phyloP scores from a whole-genome alignment of 2,113 vertebrate genomes.

The Urocynchramus pylzowi region DNA sequence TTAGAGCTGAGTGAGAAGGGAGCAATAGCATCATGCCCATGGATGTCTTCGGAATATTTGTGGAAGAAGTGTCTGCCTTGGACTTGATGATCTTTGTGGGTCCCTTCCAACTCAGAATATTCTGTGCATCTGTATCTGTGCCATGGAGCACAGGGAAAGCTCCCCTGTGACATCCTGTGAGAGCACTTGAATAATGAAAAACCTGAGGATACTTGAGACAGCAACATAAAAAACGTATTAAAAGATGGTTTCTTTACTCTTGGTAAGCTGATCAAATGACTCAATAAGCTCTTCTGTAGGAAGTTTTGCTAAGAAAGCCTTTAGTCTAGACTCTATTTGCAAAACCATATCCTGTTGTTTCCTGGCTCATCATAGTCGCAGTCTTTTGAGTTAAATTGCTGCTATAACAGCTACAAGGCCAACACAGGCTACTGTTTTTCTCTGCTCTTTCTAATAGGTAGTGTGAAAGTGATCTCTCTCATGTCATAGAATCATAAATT shows the following conservation, averaged over 20 bases:
- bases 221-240: neutral
- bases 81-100: neutral
- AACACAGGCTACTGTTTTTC: neutral
- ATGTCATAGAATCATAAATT: neutral
- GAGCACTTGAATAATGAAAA: neutral
- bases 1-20: neutral
- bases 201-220: neutral
- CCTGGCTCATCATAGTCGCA: neutral
- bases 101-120: neutral
- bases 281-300: neutral
- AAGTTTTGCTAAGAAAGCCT: neutral
- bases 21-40: fast-evolving
- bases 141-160: neutral
- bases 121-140: neutral
- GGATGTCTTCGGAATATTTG: neutral
- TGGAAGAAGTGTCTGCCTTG: neutral
- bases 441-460: neutral
- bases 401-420: neutral
- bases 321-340: neutral
- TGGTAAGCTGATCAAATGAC: neutral
- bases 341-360: neutral
- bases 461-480: neutral
- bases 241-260: neutral
- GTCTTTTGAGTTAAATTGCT: neutral
- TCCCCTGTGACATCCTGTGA: neutral